Evolutionary conservation across 2,113 vertebrate genomes (phyloP).

Genomic region (Engraulis encrasicolus): DNA sequence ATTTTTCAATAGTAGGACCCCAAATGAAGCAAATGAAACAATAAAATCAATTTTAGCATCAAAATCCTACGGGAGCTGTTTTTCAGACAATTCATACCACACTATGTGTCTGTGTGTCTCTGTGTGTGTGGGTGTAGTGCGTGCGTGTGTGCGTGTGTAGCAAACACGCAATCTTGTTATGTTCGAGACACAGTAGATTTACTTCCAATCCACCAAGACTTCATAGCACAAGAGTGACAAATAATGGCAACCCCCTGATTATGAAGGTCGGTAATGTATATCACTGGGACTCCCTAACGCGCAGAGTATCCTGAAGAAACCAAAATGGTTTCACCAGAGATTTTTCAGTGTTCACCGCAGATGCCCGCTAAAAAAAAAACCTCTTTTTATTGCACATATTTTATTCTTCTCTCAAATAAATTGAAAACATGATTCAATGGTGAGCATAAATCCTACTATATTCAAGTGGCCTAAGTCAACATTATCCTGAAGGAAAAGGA

Average conservation of each 20-base stretch:
- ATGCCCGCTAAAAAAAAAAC: background rate
- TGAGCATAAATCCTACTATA: slow-evolving; percentile 55
- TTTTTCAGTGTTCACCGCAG: background rate
- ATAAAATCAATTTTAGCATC: too few species aligned
- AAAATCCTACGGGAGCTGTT: too few species aligned
- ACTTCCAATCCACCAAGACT: background rate
- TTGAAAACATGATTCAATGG: slow-evolving; percentile 47
- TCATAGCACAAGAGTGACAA: background rate
- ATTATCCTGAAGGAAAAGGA: slow-evolving; percentile 61
- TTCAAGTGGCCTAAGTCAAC: slow-evolving; percentile 46
- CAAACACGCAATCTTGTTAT: too few species aligned
- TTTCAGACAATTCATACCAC: too few species aligned
- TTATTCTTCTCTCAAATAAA: background rate
- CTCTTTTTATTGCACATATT: background rate
- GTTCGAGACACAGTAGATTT: background rate
- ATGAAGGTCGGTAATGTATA: background rate
- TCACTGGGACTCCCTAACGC: background rate
- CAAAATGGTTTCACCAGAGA: slow-evolving; percentile 3
- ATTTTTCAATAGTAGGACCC: too few species aligned
- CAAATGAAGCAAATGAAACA: too few species aligned
- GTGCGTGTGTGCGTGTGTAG: too few species aligned
- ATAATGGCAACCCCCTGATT: background rate
- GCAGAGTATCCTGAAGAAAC: background rate
- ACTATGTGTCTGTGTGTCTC: too few species aligned
- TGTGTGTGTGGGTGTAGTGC: too few species aligned